Evolutionary conservation across 30 jellyfish, hydroid and myxozoan genomes (phyloP).

Genomic region (Morbakka virulenta): DNA sequence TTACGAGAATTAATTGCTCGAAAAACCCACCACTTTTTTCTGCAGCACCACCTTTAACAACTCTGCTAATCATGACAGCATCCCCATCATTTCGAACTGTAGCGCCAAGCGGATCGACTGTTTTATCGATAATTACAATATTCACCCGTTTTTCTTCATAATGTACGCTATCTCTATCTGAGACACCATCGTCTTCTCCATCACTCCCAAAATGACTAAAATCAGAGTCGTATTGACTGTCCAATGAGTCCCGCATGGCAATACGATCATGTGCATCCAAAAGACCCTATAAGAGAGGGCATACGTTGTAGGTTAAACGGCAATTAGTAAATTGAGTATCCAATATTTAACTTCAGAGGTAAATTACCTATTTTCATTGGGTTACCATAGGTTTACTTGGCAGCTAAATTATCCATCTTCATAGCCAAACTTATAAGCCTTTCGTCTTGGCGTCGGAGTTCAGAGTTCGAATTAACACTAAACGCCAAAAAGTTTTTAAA

Average conservation of each 20-base stretch:
- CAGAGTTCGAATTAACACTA: too few relatives aligned
- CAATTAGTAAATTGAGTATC: too few relatives aligned
- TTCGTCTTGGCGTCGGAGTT: too few relatives aligned
- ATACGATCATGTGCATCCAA: conserved; percentile 76
- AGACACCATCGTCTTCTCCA: conserved; percentile 3
- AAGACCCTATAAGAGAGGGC: conserved; percentile 32
- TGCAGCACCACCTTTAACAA: conserved; percentile 99
- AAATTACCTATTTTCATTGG: too few relatives aligned
- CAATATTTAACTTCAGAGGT: too few relatives aligned
- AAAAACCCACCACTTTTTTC: conserved; percentile 93
- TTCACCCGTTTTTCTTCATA: conserved; percentile 69
- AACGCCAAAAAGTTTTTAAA: too few relatives aligned
- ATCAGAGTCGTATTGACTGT: conserved; percentile 32
- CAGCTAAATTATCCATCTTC: too few relatives aligned
- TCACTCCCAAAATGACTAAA: conserved; percentile 15
- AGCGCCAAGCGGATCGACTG: conserved; percentile 96
- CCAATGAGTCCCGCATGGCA: conserved; percentile 76
- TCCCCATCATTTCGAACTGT: conserved; percentile 93
- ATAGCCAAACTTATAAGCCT: too few relatives aligned
- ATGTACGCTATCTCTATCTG: conserved; percentile 21
- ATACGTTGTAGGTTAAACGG: too few relatives aligned
- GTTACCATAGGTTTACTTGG: too few relatives aligned
- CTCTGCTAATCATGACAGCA: conserved; percentile 93
- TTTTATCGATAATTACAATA: conserved; percentile 88
- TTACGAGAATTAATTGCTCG: too few relatives aligned